Conservation (phyloP, 2,113 vertebrate species). For the Eira barbara region DNA sequence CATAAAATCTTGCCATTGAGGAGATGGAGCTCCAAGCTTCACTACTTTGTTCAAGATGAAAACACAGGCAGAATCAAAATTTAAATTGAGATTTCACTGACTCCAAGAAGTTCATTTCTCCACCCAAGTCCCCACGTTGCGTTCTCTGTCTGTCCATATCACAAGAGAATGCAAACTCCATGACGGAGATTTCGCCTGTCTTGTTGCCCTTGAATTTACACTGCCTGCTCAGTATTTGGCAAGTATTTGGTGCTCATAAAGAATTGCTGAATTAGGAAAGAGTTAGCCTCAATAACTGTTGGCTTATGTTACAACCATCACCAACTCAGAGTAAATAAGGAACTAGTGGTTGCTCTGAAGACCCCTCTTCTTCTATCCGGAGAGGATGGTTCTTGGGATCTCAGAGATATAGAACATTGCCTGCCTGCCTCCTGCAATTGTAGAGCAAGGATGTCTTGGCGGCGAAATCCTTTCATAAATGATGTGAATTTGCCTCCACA, state of each 20-base stretch:
- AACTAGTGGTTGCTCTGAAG: background rate
- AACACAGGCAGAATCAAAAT: background rate
- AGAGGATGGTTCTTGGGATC: background rate
- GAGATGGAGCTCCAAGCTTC: background rate
- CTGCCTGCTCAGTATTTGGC: background rate
- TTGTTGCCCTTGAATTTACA: background rate
- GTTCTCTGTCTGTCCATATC: background rate
- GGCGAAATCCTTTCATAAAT: background rate
- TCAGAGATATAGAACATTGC: background rate
- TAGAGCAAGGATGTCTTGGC: background rate
- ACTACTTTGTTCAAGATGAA: background rate
- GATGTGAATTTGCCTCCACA: background rate
- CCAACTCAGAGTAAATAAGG: background rate
- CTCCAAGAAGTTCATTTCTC: background rate
- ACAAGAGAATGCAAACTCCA: background rate
- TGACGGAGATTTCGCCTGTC: background rate
- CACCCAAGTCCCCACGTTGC: accelerated
- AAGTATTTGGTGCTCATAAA: background rate
- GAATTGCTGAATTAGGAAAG: background rate
- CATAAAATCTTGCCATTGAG: background rate
- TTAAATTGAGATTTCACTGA: background rate
- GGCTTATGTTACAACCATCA: background rate
- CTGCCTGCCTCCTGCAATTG: background rate
- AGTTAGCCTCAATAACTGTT: background rate
- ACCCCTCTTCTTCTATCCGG: background rate